Evolutionary conservation across 2,113 vertebrate genomes (phyloP), one percentile per base, ranked within the genome.

Genomic region (Dipodomys stephensi): DNA sequence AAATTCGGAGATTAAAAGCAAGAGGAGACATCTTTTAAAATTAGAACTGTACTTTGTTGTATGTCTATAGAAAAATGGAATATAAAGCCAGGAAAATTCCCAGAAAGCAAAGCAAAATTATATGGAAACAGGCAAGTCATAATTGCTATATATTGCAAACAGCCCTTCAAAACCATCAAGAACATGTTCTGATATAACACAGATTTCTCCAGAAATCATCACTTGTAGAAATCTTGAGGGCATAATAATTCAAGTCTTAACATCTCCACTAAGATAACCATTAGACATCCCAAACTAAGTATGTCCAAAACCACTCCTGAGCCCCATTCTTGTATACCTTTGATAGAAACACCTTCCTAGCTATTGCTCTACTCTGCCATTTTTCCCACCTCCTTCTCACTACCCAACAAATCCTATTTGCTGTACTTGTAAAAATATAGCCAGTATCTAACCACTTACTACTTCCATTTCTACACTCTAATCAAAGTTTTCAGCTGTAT

Each of bases 1-100:
- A 86, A 80, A 89, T 35, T 57, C 18, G 74, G 71, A 89, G 19
- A 87, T 77, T 20, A 90, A 74, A 81, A 85, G 81, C 23, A 72
- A 67, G 5, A 35, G 28, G 13, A 81, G 15, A 83, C 39, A 62
- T 53, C 85, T 83, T 67, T 62, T 83, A 74, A 77, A n/a, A 91
- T n/a, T 7, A 92, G 44, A 62, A 25, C 35, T 39, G 23, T 79
- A 83, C 19, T 7, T 80, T n/a, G 18, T 13, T 35, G 78, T 83
- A 5, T 62, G 46, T 81, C 15, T 81, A 64, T 32, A 60, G 22
- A 91, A 81, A 46, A 11, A 65, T 49, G 5, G 23, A 94, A 92
- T 87, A 88, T 65, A 65, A 90, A 81, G 4, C 28, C 81, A 90
- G 49, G 49, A 80, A 79, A 88, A 76, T 57, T 28, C 30, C 44